phyloP scores from a whole-genome alignment of 2,888 invertebrate genomes.

The Anticlea derivata region DNA sequence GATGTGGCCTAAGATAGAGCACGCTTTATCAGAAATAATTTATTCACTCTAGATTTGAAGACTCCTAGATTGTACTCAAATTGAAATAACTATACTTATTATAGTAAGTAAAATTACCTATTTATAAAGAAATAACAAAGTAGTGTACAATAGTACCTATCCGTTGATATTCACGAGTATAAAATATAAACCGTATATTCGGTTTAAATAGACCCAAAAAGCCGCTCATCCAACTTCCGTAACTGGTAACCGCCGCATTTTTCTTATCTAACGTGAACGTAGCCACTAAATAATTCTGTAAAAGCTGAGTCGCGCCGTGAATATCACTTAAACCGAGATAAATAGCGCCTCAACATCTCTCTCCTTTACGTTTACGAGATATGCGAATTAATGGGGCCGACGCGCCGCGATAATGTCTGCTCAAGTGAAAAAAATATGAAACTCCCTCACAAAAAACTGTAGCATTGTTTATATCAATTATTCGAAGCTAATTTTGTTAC shows the following conservation, averaged over 20 bases:
- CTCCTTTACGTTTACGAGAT: slow-evolving; percentile 14
- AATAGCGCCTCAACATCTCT: slow-evolving; percentile 16
- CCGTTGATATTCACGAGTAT: too few relatives aligned
- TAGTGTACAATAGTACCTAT: too few relatives aligned
- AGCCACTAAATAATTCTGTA: slow-evolving; percentile 38
- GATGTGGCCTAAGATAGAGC: too few relatives aligned
- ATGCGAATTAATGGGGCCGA: slow-evolving; percentile 16
- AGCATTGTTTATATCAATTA: too few relatives aligned
- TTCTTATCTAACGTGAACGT: slow-evolving; percentile 30
- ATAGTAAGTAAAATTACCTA: too few relatives aligned
- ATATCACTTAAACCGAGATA: slow-evolving; percentile 48
- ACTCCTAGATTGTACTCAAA: too few relatives aligned
- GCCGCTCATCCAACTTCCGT: neutral
- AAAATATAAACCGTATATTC: too few relatives aligned
- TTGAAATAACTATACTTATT: too few relatives aligned
- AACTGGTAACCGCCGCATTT: slow-evolving; percentile 17
- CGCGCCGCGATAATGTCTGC: neutral
- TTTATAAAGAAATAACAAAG: too few relatives aligned
- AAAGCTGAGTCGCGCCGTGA: slow-evolving; percentile 40
- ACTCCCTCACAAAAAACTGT: neutral
- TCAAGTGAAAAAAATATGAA: slow-evolving; percentile 6
- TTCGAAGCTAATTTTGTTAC: too few relatives aligned
- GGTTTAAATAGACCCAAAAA: neutral
- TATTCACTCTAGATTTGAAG: too few relatives aligned
- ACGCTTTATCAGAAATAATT: too few relatives aligned